phyloP scores from a whole-genome alignment of 2,113 vertebrate species.

The Ranitomeya imitator region DNA sequence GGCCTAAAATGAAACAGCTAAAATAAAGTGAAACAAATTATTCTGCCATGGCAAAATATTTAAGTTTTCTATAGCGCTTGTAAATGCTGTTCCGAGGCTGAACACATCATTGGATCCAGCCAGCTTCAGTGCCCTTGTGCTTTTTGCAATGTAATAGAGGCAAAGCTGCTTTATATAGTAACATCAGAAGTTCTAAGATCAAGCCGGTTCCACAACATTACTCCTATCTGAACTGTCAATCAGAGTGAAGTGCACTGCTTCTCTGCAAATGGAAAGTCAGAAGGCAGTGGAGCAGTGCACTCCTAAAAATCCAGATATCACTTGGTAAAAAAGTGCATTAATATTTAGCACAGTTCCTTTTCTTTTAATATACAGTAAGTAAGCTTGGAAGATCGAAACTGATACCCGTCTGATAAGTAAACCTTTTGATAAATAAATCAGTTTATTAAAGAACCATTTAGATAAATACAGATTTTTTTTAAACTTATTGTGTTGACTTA shows the following conservation, averaged over 20 bases:
- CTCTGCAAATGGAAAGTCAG: no score
- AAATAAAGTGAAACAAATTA: background rate
- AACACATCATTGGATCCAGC: no score
- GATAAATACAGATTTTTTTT: background rate
- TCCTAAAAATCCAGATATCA: no score
- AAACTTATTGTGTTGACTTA: slow-evolving; percentile 2
- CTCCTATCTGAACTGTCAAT: no score
- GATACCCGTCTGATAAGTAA: background rate
- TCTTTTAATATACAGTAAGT: background rate
- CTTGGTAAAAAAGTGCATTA: background rate
- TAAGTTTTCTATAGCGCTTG: background rate
- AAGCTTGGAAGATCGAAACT: background rate
- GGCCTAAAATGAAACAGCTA: slow-evolving; percentile 1
- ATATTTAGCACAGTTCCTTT: background rate
- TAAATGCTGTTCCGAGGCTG: no score
- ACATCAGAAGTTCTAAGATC: no score
- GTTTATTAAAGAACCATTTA: background rate
- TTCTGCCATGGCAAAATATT: slow-evolving; percentile 1
- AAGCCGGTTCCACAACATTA: no score
- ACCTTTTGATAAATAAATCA: background rate
- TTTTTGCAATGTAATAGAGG: no score
- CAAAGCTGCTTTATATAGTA: no score
- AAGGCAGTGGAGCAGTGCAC: no score
- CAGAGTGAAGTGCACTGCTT: no score
- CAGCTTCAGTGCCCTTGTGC: no score